These are phyloP conservation scores for Rhynchotus rufescens DNA, from an alignment of 2,797 vertebrate genomes.

Conservation along the genomic window DNA sequence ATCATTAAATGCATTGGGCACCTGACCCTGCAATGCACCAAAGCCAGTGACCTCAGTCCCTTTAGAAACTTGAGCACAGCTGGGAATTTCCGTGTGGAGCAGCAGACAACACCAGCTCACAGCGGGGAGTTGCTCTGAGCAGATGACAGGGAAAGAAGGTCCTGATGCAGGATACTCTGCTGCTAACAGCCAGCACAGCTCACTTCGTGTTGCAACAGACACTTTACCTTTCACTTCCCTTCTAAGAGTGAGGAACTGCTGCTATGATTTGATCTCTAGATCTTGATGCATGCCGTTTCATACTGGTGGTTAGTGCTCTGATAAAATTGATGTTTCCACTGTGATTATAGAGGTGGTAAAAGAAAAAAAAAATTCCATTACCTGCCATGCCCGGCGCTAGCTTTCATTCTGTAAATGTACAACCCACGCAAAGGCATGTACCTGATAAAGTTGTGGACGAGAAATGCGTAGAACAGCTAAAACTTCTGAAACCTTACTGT, in stretches of 20 bases:
- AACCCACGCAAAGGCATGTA: neutral
- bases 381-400: neutral
- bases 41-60: neutral
- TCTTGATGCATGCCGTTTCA: neutral
- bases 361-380: neutral
- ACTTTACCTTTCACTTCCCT: constrained; percentile 1
- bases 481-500: neutral
- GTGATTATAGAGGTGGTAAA: neutral
- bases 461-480: neutral
- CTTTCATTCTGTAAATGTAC: neutral
- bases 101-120: neutral
- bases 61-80: neutral
- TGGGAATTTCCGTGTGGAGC: neutral
- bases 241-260: neutral
- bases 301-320: neutral
- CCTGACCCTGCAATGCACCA: neutral
- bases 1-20: neutral
- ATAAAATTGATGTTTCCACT: constrained; percentile 50
- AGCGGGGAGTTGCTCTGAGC: neutral
- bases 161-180: neutral
- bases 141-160: neutral
- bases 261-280: constrained; percentile 26
- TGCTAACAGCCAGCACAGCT: neutral
- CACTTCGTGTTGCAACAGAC: neutral
- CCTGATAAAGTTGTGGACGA: neutral